Conservation (phyloP, 2,888 invertebrate genomes). For the Drosophila vallismaia region DNA sequence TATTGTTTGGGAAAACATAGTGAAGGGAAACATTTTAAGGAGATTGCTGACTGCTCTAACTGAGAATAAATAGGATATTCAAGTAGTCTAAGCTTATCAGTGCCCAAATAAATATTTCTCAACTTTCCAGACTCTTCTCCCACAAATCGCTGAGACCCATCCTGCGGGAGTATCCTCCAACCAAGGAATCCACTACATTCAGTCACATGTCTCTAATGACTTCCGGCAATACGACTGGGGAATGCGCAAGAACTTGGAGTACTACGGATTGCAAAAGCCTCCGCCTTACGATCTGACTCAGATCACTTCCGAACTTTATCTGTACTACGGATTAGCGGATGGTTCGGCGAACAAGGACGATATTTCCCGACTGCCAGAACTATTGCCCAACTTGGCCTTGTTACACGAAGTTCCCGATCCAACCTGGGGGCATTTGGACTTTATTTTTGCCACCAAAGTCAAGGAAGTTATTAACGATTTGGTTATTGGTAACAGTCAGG, state of each 20-base stretch:
- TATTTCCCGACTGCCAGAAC: constrained; percentile 52
- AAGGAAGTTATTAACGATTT: constrained; percentile 70
- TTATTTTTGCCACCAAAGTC: constrained; percentile 73
- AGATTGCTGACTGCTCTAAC: too few relatives aligned
- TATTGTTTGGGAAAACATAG: too few relatives aligned
- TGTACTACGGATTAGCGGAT: constrained; percentile 71
- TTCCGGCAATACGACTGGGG: constrained; percentile 76
- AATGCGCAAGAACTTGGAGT: constrained; percentile 53
- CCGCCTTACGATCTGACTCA: constrained; percentile 69
- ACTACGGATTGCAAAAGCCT: constrained; percentile 61
- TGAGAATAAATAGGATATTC: too few relatives aligned
- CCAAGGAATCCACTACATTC: constrained; percentile 76
- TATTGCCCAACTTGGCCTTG: constrained; percentile 57
- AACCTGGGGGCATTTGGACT: constrained; percentile 80
- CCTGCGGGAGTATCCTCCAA: constrained; percentile 80
- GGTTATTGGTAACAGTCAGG: constrained; percentile 56
- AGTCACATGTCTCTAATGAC: constrained; percentile 60
- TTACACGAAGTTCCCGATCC: constrained; percentile 66
- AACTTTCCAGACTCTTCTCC: constrained; percentile 63
- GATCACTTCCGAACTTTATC: constrained; percentile 64
- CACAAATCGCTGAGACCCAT: constrained; percentile 75
- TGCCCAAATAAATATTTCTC: background rate
- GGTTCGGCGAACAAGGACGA: constrained; percentile 67
- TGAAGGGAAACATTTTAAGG: too few relatives aligned
- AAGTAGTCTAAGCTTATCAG: too few relatives aligned